phyloP scores from a whole-genome alignment of 2,113 vertebrate genomes.

The Corythoichthys haematopterus region DNA sequence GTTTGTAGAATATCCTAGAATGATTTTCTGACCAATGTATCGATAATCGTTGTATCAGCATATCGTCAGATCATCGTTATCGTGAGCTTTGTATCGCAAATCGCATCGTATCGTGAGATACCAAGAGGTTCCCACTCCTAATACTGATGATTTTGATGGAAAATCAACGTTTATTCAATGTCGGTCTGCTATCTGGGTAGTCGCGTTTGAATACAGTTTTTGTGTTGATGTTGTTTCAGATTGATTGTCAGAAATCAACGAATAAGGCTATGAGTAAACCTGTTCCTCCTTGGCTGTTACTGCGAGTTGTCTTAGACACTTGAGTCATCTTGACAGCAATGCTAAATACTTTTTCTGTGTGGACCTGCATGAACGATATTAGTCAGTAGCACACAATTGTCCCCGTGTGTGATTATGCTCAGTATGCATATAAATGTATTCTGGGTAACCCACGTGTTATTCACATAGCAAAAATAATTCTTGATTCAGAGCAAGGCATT shows the following conservation, averaged over 20 bases:
- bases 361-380: background rate
- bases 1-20: too few relatives aligned
- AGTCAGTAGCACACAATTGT: background rate
- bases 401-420: background rate
- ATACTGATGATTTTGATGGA: too few relatives aligned
- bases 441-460: background rate
- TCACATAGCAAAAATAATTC: background rate
- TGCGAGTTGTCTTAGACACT: slow-evolving; percentile 18
- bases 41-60: too few relatives aligned
- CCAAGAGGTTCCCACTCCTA: too few relatives aligned
- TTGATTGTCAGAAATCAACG: slow-evolving; percentile 6
- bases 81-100: too few relatives aligned
- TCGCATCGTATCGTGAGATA: too few relatives aligned
- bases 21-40: too few relatives aligned
- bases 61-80: too few relatives aligned
- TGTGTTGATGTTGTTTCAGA: background rate
- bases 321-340: slow-evolving; percentile 2
- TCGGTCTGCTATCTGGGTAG: too few relatives aligned
- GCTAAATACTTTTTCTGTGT: background rate
- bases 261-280: slow-evolving; percentile 26
- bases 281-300: slow-evolving; percentile 32
- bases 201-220: background rate
- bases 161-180: too few relatives aligned
- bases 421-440: background rate
- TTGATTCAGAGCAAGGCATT: background rate